These are phyloP conservation scores for Anolis sagrei DNA, from an alignment of 2,113 vertebrate species.

Conservation along the genomic window DNA sequence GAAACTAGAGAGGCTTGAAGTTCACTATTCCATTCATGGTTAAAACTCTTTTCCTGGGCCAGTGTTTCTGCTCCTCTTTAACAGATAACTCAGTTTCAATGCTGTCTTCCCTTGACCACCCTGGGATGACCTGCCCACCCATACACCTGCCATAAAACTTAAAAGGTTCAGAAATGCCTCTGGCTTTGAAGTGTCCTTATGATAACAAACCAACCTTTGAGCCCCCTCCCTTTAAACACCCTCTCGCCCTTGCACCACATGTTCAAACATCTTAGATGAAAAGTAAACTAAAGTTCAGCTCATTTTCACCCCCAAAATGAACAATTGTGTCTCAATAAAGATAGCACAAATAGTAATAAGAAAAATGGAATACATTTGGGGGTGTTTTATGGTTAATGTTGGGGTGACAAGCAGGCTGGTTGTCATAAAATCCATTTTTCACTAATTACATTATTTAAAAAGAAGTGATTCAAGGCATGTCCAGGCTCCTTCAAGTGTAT, in stretches of 20 bases:
- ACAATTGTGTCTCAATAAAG: neutral
- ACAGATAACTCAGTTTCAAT: constrained; percentile 79
- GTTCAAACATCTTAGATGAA: constrained; percentile 80
- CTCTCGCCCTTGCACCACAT: constrained; percentile 80
- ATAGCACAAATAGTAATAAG: neutral
- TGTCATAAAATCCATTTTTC: neutral
- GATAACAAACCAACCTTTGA: constrained; percentile 91
- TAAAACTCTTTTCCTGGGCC: constrained; percentile 78
- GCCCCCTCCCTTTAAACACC: constrained; percentile 59
- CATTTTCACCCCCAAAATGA: constrained; percentile 51
- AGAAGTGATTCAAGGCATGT: neutral
- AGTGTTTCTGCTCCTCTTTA: constrained; percentile 79
- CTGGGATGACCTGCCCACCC: constrained; percentile 88
- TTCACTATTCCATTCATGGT: constrained; percentile 86
- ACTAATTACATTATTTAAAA: neutral
- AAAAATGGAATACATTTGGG: no score
- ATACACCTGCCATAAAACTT: constrained; percentile 98
- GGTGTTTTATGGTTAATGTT: neutral
- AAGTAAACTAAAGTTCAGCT: constrained; percentile 76
- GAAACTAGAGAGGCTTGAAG: constrained; percentile 99
- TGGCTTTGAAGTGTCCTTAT: constrained; percentile 95
- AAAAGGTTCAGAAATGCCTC: constrained; percentile 85
- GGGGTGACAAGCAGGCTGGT: neutral
- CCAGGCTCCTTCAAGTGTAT: neutral
- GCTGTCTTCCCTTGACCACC: constrained; percentile 82